Conservation (phyloP, 2,888 invertebrate genomes). For the Diaperis boleti region DNA sequence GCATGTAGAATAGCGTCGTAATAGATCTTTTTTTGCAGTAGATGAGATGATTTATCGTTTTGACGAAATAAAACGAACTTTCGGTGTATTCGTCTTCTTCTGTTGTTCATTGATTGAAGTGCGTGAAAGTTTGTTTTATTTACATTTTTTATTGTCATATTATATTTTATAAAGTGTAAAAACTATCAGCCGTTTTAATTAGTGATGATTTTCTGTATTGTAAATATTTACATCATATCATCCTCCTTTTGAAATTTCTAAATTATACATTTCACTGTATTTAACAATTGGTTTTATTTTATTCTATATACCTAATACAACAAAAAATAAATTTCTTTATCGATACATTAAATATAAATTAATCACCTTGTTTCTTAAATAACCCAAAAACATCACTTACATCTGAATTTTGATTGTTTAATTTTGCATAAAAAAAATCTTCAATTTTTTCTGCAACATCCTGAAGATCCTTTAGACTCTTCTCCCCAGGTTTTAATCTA, state of each 20-base stretch:
- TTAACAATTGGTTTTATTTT: conserved; percentile 58
- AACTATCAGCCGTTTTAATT: conserved; percentile 46
- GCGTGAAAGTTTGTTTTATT: conserved; percentile 58
- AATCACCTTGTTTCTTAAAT: too few species aligned
- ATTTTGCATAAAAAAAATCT: too few species aligned
- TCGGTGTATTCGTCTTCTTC: conserved; percentile 42
- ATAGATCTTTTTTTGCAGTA: conserved; percentile 62
- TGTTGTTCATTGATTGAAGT: conserved; percentile 17
- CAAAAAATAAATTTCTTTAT: too few species aligned
- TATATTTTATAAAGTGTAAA: conserved; percentile 41
- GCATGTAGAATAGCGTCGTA: conserved; percentile 62
- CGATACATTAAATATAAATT: too few species aligned
- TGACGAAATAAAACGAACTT: conserved; percentile 48
- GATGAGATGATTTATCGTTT: conserved; percentile 52
- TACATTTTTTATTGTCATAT: conserved; percentile 57
- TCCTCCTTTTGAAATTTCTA: conserved; percentile 85
- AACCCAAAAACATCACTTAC: too few species aligned
- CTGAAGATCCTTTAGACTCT: too few species aligned
- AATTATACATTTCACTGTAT: conserved; percentile 75
- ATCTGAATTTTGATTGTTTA: too few species aligned
- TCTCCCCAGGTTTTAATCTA: too few species aligned
- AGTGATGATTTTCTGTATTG: conserved; percentile 67
- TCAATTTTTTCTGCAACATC: too few species aligned
- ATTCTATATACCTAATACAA: not conserved
- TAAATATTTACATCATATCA: conserved; percentile 78